Evolutionary conservation across 2,113 vertebrate species (phyloP).

Genomic region (Trematocara marginatum): DNA sequence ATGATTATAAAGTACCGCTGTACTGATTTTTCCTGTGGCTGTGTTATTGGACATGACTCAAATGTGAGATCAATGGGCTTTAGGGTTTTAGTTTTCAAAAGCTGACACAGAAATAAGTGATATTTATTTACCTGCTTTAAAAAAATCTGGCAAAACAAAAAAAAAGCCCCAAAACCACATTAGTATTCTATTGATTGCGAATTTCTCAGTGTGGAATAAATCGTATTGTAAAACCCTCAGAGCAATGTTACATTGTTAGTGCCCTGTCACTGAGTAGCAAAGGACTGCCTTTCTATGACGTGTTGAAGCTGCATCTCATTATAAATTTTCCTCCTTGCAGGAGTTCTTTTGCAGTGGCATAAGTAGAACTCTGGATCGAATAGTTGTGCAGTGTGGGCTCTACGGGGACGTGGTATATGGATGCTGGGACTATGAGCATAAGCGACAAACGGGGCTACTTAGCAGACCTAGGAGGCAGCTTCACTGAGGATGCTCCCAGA

Average conservation of each 20-base stretch:
- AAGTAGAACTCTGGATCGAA: constrained; percentile 74
- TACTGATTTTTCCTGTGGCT: neutral
- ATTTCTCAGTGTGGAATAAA: neutral
- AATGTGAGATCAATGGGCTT: neutral
- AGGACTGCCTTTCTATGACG: neutral
- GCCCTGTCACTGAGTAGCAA: neutral
- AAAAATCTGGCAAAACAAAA: neutral
- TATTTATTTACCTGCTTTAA: neutral
- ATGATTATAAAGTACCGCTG: neutral
- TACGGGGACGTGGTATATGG: constrained; percentile 61
- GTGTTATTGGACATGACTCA: neutral
- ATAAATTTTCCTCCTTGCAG: constrained; percentile 70
- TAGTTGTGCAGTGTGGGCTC: constrained; percentile 67
- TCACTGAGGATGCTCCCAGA: constrained; percentile 96
- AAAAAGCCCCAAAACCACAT: rapidly evolving
- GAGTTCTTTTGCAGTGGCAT: constrained; percentile 64
- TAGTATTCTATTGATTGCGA: neutral
- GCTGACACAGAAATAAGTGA: neutral
- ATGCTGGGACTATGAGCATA: constrained; percentile 85
- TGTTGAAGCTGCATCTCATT: constrained; percentile 39
- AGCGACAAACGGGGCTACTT: constrained; percentile 83
- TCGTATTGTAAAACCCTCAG: neutral
- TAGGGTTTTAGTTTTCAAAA: neutral
- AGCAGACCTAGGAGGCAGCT: constrained; percentile 87
- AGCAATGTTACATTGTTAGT: neutral